Percentiles rank a stretch among this genome's conserved stretches.
These are phyloP conservation scores for Harmothoe impar DNA, from an alignment of 2,888 invertebrate genomes.

Conservation along the genomic window DNA sequence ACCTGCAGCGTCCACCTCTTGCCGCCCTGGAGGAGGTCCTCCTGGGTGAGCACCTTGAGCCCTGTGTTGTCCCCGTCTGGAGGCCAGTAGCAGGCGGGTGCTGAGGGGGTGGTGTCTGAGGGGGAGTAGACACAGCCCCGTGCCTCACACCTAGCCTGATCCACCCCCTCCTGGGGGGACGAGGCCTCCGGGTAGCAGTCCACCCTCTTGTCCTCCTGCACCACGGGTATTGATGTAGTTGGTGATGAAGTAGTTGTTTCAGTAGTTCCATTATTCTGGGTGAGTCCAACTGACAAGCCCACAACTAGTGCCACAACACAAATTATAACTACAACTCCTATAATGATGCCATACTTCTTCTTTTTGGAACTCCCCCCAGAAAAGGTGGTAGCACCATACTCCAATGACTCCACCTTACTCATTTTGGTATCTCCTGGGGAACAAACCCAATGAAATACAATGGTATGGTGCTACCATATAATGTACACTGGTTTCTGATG, in stretches of 20 bases:
- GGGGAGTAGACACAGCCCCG: conserved; percentile 17
- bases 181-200: conserved; percentile 47
- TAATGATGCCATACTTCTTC: not conserved
- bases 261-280: not conserved
- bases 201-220: not conserved
- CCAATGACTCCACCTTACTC: not conserved
- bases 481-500: too few relatives aligned
- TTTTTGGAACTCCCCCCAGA: not conserved
- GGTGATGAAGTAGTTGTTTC: not conserved
- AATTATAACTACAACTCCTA: not conserved
- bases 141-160: conserved; percentile 29
- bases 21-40: not conserved
- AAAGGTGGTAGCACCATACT: not conserved
- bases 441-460: not conserved
- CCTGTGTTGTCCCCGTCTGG: conserved; percentile 7
- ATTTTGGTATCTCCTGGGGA: not conserved
- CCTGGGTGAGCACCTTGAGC: conserved; percentile 24
- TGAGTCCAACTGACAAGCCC: not conserved
- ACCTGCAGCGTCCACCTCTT: conserved; percentile 50
- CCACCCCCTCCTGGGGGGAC: conserved; percentile 5
- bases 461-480: too few relatives aligned
- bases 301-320: not conserved
- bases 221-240: not conserved
- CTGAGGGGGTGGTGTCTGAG: not conserved
- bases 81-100: conserved; percentile 40